Conservation (phyloP, 2,797 vertebrate genomes). For the Coregonus sp. region DNA sequence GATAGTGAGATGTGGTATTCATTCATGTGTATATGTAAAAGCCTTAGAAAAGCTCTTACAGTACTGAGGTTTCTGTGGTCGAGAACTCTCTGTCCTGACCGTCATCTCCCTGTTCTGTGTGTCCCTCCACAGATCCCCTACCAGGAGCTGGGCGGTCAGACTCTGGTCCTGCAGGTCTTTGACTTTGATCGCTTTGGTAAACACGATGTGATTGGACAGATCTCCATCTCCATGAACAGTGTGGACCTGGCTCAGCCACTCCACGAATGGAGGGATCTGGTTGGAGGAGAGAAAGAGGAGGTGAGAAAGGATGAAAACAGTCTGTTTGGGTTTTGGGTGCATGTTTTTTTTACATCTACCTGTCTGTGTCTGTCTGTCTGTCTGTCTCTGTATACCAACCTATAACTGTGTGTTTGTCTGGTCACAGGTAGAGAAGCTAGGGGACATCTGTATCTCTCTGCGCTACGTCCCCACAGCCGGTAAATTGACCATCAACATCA, state of each 20-base stretch:
- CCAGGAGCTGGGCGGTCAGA: constrained; percentile 85
- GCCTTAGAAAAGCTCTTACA: no score
- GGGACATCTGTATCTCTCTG: constrained; percentile 90
- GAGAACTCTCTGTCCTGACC: neutral
- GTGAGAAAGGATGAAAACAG: constrained; percentile 50
- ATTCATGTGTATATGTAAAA: neutral
- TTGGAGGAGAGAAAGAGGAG: constrained; percentile 84
- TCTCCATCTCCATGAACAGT: constrained; percentile 85
- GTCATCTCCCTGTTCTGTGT: neutral
- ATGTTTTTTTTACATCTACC: neutral
- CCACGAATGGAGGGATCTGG: constrained; percentile 82
- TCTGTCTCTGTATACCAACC: neutral
- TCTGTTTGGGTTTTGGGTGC: neutral
- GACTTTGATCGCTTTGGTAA: constrained; percentile 93
- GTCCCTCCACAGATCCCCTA: constrained; percentile 80
- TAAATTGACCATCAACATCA: constrained; percentile 85
- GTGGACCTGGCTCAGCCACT: constrained; percentile 81
- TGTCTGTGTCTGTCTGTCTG: neutral
- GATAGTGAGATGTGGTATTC: neutral
- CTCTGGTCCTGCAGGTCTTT: constrained; percentile 85
- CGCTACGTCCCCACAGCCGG: constrained; percentile 89
- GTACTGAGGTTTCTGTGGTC: neutral
- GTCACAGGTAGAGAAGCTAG: constrained; percentile 85
- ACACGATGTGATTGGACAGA: constrained; percentile 87
- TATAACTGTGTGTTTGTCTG: neutral